These are phyloP conservation scores for Chrysochloris asiatica DNA, from an alignment of 2,113 vertebrate species.

Conservation along the genomic window DNA sequence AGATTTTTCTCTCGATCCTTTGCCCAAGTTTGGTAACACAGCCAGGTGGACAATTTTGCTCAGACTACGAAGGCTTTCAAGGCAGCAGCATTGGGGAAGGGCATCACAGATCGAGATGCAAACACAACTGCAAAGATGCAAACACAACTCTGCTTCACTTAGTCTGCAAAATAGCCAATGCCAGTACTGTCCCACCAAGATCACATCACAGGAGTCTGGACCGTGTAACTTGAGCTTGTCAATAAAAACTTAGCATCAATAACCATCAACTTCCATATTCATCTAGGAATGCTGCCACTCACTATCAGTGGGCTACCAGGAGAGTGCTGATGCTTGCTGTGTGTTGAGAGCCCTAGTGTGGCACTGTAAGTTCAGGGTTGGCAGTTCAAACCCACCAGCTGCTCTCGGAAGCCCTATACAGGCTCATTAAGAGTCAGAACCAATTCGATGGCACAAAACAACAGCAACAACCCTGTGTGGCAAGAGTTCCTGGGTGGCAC, in stretches of 20 bases:
- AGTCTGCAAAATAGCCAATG: not conserved
- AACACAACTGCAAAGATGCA: not conserved
- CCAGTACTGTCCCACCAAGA: too few relatives aligned
- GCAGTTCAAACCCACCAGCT: too few relatives aligned
- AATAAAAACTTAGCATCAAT: not conserved
- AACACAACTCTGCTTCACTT: not conserved
- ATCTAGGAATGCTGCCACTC: not conserved
- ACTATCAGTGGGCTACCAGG: not conserved
- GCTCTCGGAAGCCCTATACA: too few relatives aligned
- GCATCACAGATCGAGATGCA: not conserved
- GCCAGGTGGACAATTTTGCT: not conserved
- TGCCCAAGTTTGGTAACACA: constrained; percentile 32
- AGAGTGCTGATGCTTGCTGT: too few relatives aligned
- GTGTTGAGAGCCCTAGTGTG: too few relatives aligned
- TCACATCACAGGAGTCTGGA: accelerated
- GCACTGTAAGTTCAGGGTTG: too few relatives aligned
- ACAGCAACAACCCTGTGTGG: too few relatives aligned
- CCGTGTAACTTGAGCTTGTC: too few relatives aligned
- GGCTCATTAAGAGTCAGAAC: too few relatives aligned
- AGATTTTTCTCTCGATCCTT: not conserved
- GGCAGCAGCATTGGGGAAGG: not conserved
- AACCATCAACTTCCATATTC: not conserved
- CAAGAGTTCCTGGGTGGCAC: not conserved
- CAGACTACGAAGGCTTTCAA: not conserved
- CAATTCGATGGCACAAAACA: too few relatives aligned